phyloP scores from a whole-genome alignment of 2,113 vertebrate genomes.

The Pan troglodytes region NHGRI_mPanTro3-v2.1_pri NC_072411.2:38833501-38834000 shows the following conservation, averaged over 20 bases:
- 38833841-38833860: conserved; percentile 26
- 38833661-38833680: background rate
- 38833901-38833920: conserved; percentile 26
- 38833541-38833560: background rate
- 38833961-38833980: conserved; percentile 25
- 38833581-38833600: background rate
- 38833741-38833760: background rate
- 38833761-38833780: conserved; percentile 37
- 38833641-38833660: background rate
- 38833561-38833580: background rate
- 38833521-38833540: background rate
- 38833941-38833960: conserved; percentile 32
- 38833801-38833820: conserved; percentile 9
- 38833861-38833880: conserved; percentile 48
- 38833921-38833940: conserved; percentile 34
- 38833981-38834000: conserved; percentile 56
- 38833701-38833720: background rate
- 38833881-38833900: conserved; percentile 26
- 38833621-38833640: background rate
- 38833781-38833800: conserved; percentile 27
- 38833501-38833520: background rate
- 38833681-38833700: background rate
- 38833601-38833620: background rate
- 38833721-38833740: conserved; percentile 47
- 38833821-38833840: conserved; percentile 37